Evolutionary conservation across 2,113 vertebrate genomes (phyloP).

Genomic region (Bagarius yarrelli): DNA sequence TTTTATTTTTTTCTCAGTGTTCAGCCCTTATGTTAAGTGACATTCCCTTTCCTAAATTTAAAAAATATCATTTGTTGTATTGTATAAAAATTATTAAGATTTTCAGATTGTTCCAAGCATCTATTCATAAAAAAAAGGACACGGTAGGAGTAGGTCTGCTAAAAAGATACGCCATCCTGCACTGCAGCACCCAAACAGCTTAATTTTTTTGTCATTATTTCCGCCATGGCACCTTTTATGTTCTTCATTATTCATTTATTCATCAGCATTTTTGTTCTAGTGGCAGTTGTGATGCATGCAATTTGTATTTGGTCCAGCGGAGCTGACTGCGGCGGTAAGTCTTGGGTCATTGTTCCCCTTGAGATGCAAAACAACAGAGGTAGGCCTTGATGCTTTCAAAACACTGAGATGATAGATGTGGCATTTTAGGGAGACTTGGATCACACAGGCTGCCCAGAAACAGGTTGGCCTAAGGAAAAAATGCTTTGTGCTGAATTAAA

Average conservation of each 20-base stretch:
- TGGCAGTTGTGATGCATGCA: constrained; percentile 66
- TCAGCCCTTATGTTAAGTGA: neutral
- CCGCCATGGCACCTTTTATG: constrained; percentile 36
- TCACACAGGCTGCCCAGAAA: constrained; percentile 36
- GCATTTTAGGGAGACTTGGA: constrained; percentile 38
- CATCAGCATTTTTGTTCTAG: constrained; percentile 50
- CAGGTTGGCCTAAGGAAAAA: constrained; percentile 32
- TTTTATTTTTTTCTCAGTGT: neutral
- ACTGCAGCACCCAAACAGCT: constrained; percentile 40
- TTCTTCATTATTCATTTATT: constrained; percentile 43
- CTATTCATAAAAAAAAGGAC: constrained; percentile 29
- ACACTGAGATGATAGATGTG: constrained; percentile 34
- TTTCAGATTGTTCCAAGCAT: constrained; percentile 18
- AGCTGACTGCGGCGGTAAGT: constrained; percentile 72
- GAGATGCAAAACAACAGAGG: constrained; percentile 69
- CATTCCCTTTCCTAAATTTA: neutral
- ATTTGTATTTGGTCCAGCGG: constrained; percentile 67
- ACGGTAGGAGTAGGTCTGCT: constrained; percentile 20
- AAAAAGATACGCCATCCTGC: constrained; percentile 44
- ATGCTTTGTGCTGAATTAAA: constrained; percentile 39
- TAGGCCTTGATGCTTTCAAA: constrained; percentile 66
- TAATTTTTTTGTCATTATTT: constrained; percentile 44
- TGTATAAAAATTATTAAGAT: constrained; percentile 13
- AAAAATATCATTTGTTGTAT: constrained; percentile 20
- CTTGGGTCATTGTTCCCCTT: constrained; percentile 65